Percentiles rank a stretch among this genome's conserved stretches.
These are phyloP conservation scores for Cosmorhoe ocellata DNA, from an alignment of 2,888 invertebrate genomes.

Conservation along the genomic window DNA sequence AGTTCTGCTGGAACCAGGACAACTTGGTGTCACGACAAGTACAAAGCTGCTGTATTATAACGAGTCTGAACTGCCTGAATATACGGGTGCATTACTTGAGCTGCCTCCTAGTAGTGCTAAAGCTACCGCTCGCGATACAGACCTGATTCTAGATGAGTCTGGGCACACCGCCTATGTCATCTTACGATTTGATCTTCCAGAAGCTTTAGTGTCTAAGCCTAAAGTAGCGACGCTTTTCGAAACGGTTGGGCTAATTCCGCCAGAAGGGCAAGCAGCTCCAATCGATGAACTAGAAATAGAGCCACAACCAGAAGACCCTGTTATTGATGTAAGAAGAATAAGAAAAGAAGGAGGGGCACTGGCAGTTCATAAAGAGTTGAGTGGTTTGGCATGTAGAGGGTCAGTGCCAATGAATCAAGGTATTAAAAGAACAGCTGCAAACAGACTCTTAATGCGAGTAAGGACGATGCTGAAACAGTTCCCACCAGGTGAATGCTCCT, in stretches of 20 bases:
- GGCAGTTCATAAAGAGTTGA: conserved; percentile 69
- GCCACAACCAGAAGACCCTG: conserved; percentile 46
- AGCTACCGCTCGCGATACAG: conserved; percentile 51
- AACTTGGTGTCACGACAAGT: conserved; percentile 55
- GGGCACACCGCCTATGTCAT: conserved; percentile 58
- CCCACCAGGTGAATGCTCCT: conserved; percentile 56
- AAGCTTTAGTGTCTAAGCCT: conserved; percentile 54
- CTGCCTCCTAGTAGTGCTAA: conserved; percentile 67
- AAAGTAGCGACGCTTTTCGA: conserved; percentile 56
- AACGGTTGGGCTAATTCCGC: conserved; percentile 51
- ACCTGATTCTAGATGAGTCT: conserved; percentile 52
- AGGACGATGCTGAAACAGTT: conserved; percentile 68
- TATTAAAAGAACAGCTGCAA: conserved; percentile 71
- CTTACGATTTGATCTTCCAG: conserved; percentile 62
- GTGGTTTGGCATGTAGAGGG: conserved; percentile 58
- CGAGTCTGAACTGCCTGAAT: conserved; percentile 51
- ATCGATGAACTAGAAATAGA: conserved; percentile 50
- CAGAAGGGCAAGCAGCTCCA: conserved; percentile 42
- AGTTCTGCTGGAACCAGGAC: conserved; percentile 61
- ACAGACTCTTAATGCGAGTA: conserved; percentile 61
- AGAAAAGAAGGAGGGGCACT: conserved; percentile 67
- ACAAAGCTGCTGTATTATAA: conserved; percentile 53
- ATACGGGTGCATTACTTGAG: conserved; percentile 53
- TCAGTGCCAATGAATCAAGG: conserved; percentile 65
- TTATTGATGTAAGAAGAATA: conserved; percentile 58